These are phyloP conservation scores for Mormyrus hasselquistii DNA, from an alignment of 2,797 vertebrate species.

Conservation along the genomic window DNA sequence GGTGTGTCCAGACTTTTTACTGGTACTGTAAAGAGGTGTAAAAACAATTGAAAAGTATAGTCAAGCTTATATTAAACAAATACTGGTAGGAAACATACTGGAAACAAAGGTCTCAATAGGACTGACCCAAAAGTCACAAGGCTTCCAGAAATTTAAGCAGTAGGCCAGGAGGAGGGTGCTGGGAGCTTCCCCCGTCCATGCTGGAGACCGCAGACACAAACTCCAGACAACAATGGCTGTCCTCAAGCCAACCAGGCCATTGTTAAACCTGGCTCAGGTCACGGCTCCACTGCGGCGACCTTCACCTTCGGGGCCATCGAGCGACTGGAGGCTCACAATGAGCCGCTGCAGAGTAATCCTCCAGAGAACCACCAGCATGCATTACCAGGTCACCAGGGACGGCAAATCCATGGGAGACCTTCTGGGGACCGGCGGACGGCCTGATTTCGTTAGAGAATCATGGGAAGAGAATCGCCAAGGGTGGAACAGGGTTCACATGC, in stretches of 20 bases:
- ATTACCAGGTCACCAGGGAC: neutral
- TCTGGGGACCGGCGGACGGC: neutral
- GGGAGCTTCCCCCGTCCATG: constrained; percentile 12
- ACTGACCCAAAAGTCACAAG: neutral
- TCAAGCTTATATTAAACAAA: neutral
- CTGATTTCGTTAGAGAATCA: neutral
- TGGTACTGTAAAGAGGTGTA: neutral
- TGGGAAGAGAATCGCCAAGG: neutral
- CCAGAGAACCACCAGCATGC: neutral
- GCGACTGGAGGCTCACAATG: neutral
- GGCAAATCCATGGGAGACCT: neutral
- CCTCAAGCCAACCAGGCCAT: neutral
- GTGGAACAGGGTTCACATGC: neutral
- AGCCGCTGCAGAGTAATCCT: neutral
- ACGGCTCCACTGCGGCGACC: neutral
- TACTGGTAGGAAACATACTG: neutral
- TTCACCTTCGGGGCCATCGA: neutral
- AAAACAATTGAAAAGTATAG: neutral
- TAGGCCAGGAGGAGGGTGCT: constrained; percentile 1
- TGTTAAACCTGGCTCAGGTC: neutral
- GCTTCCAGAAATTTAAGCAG: neutral
- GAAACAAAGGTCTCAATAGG: neutral
- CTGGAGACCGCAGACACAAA: constrained; percentile 4
- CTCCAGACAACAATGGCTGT: constrained; percentile 14
- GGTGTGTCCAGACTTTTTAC: neutral